Base-by-base conservation (phyloP, 2,888 invertebrate species). In the Drosophila nr. perissopoda region DNA sequence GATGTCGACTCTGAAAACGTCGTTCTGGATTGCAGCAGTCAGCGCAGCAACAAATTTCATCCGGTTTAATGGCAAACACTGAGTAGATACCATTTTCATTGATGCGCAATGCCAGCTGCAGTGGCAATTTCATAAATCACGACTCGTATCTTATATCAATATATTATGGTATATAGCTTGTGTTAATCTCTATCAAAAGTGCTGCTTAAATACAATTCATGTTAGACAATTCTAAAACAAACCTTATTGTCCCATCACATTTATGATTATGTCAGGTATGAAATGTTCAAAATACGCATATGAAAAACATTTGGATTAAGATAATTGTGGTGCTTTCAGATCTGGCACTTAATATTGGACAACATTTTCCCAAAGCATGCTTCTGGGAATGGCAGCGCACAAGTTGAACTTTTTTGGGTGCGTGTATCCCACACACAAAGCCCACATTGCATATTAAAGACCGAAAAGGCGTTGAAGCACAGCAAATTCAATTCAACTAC, bases 401-500 rank as follows among this genome's bases (percentile, higher is more conserved):
- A 67, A 71, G 52, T 49, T 64, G 27, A 31, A 56, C 38, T 45
- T 36, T 34, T 59, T 42, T 21, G 42, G n/a, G 13, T 48, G 57
- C 29, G 64, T 57, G 18, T 36, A 31, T 31, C 49, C 49, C 18
- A 34, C 27, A 49, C 16, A 53, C 21, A 31, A 16, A 58, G 42
- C 31, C 31, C 34, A 36, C 11, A 51, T 51, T 66, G 51, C 68
- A 78, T 82, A 87, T 89, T 86, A 87, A 89, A 89, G 90, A 78
- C 62, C 88, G 72, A 73, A 80, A 69, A 76, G 87, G 87, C 87
- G 87, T 90, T 86, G 83, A 88, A 85, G 87, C 87, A 85, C 58
- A 90, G 73, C 83, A 87, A 88, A 87, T 88, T 90, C 83, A 90
- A 90, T 87, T 87, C 79, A 86, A 83, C 83, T 87, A 84, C 88